A percentile compares a stretch with the other conserved stretches of the same genome.
phyloP scores from a whole-genome alignment of 53 echinoderm and acorn worm species.

The Mesocentrotus franciscanus region DNA sequence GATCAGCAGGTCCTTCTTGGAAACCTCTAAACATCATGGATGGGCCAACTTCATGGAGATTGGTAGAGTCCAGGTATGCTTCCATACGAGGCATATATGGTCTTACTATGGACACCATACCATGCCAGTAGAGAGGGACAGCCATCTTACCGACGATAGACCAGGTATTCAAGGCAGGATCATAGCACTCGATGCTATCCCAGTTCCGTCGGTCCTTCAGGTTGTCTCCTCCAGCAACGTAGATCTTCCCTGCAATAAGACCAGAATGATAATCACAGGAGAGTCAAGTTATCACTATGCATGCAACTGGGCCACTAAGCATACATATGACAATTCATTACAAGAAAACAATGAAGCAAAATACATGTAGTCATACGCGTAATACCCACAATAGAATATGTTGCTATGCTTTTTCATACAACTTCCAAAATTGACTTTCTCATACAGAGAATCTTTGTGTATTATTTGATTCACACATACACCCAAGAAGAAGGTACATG shows the following conservation, averaged over 20 bases:
- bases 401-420: too few species aligned
- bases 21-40: slow-evolving; percentile 81
- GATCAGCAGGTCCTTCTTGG: slow-evolving; percentile 61
- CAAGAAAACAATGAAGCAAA: too few species aligned
- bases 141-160: slow-evolving; percentile 69
- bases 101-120: slow-evolving; percentile 75
- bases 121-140: slow-evolving; percentile 79
- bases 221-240: slow-evolving; percentile 85
- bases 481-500: too few species aligned
- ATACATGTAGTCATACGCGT: too few species aligned
- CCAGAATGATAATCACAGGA: background rate
- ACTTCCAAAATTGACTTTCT: too few species aligned
- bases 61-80: slow-evolving; percentile 7
- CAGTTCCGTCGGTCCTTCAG: slow-evolving; percentile 66
- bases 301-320: too few species aligned
- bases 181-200: slow-evolving; percentile 82
- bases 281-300: too few species aligned
- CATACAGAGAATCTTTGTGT: too few species aligned
- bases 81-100: slow-evolving; percentile 58
- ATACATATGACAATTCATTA: too few species aligned
- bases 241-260: slow-evolving; percentile 75
- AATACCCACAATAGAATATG: too few species aligned
- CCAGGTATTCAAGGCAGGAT: slow-evolving; percentile 75
- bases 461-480: too few species aligned
- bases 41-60: slow-evolving; percentile 52